phyloP scores from a whole-genome alignment of 2,888 invertebrate species.

The Hyposoter dolosus region DNA sequence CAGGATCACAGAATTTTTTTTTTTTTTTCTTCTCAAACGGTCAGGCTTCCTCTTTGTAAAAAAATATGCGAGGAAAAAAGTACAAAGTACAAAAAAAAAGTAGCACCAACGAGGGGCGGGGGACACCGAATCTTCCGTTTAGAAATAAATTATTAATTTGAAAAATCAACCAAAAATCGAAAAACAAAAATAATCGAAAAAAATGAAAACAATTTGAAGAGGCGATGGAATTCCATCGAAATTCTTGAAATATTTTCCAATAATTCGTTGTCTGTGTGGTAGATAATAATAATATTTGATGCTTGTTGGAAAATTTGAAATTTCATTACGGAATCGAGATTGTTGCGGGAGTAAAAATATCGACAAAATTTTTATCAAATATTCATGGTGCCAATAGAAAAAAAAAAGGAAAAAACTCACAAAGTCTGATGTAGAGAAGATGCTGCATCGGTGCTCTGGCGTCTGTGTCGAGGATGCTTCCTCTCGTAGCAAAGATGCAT shows the following conservation, averaged over 20 bases:
- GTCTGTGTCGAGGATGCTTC: constrained; percentile 92
- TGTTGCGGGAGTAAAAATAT: background rate
- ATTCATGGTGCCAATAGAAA: background rate
- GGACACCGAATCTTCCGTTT: too few relatives aligned
- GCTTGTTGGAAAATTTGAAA: background rate
- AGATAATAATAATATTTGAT: background rate
- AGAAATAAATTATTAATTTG: background rate
- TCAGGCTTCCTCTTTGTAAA: background rate
- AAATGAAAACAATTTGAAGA: too few relatives aligned
- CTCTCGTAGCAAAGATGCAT: constrained; percentile 91
- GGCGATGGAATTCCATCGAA: too few relatives aligned
- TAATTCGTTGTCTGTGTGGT: background rate
- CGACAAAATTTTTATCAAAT: background rate
- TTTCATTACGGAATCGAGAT: background rate
- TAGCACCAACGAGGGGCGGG: background rate
- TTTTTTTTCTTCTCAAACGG: background rate
- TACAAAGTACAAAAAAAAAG: background rate
- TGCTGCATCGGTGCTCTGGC: constrained; percentile 91
- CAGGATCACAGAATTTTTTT: background rate
- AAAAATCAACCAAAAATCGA: background rate
- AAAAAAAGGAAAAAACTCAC: constrained; percentile 85
- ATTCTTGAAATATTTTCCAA: too few relatives aligned
- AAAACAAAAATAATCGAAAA: too few relatives aligned
- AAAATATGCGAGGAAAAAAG: background rate
- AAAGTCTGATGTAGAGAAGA: constrained; percentile 91